Percentiles rank a stretch among this genome's conserved stretches.
Evolutionary conservation across 2,888 invertebrate species (phyloP).

Genomic region (Mellilla xanthometata): DNA sequence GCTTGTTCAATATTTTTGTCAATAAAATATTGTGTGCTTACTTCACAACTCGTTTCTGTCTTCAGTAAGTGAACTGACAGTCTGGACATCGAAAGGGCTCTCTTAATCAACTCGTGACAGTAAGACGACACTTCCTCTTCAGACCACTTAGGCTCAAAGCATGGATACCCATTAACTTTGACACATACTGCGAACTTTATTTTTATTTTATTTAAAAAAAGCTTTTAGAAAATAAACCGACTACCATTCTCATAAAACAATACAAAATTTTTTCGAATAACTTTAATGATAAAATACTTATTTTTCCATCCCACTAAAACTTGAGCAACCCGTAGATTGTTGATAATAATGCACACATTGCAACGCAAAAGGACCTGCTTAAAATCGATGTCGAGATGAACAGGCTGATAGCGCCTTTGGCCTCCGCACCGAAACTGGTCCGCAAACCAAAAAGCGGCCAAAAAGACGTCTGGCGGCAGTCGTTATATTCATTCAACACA

Average conservation of each 20-base stretch:
- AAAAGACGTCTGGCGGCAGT: slow-evolving; percentile 47
- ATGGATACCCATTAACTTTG: no score
- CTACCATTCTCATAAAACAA: no score
- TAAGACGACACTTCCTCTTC: slow-evolving; percentile 23
- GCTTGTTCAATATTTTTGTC: no score
- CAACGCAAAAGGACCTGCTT: slow-evolving; percentile 47
- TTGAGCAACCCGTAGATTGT: slow-evolving; percentile 7
- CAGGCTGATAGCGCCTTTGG: slow-evolving; percentile 48
- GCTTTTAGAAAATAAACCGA: no score
- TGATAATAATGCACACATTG: slow-evolving; percentile 40
- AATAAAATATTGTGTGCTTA: no score
- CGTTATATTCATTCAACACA: slow-evolving; percentile 56
- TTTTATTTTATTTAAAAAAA: no score
- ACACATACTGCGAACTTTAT: no score
- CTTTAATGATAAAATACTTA: no score
- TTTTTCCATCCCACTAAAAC: no score
- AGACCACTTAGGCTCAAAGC: slow-evolving; percentile 4
- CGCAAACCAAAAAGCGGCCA: slow-evolving; percentile 26
- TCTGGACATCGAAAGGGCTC: slow-evolving; percentile 15
- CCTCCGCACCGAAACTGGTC: slow-evolving; percentile 52
- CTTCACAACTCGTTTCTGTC: no score
- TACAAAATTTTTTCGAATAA: no score
- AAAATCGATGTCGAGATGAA: slow-evolving; percentile 54
- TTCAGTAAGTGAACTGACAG: no score
- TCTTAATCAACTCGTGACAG: slow-evolving; percentile 18